Evolutionary conservation across 1,140 invertebrate genomes (phyloP).

Genomic region (Scaptomyza graminum): DNA sequence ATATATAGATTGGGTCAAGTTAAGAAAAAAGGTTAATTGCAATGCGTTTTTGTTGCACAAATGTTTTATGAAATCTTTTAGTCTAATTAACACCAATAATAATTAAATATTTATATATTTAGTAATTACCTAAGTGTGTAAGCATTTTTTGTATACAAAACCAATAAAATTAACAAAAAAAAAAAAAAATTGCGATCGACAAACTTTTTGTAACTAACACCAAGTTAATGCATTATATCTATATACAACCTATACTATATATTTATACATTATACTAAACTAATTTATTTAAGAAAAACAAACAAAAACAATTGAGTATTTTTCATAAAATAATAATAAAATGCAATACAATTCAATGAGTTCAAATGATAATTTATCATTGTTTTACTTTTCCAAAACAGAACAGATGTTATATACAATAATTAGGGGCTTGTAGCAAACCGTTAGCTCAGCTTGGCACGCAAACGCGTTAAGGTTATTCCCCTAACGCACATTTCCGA

Average conservation of each 20-base stretch:
- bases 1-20: constrained; percentile 48
- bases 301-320: constrained; percentile 58
- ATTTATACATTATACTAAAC: constrained; percentile 45
- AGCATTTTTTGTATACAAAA: constrained; percentile 64
- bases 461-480: constrained; percentile 44
- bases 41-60: constrained; percentile 81
- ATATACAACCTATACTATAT: constrained; percentile 52
- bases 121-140: constrained; percentile 49
- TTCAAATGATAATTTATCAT: neutral
- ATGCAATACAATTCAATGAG: constrained; percentile 83
- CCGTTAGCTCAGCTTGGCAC: constrained; percentile 43
- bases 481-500: constrained; percentile 2
- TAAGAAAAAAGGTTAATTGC: constrained; percentile 51
- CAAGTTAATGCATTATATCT: constrained; percentile 66
- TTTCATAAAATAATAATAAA: constrained; percentile 76
- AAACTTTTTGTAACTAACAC: constrained; percentile 78
- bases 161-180: constrained; percentile 25
- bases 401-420: constrained; percentile 52
- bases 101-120: constrained; percentile 27
- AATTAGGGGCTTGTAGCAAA: constrained; percentile 41
- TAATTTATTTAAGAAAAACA: constrained; percentile 67
- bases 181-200: constrained; percentile 37
- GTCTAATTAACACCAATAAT: constrained; percentile 73
- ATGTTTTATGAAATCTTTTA: constrained; percentile 72
- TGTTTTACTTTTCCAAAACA: neutral